phyloP scores from a whole-genome alignment of 2,113 vertebrate genomes.

The Neogobius melanostomus region DNA sequence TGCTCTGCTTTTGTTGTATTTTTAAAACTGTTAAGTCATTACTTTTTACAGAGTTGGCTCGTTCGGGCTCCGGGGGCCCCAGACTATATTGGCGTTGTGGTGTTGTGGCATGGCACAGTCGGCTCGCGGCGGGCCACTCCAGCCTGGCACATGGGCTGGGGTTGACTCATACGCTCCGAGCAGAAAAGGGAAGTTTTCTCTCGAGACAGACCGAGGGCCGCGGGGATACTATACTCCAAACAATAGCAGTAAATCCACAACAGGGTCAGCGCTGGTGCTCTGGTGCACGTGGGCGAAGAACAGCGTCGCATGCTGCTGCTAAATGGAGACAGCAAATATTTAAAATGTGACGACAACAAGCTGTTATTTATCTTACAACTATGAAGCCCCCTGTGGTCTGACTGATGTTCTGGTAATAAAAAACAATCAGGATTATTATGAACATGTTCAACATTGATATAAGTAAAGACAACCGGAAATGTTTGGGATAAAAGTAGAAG shows the following conservation, averaged over 20 bases:
- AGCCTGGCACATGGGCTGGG: constrained; percentile 57
- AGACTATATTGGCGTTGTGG: constrained; percentile 68
- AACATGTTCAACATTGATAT: too few relatives aligned
- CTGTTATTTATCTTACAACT: not conserved
- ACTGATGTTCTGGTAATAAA: too few relatives aligned
- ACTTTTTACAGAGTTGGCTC: constrained; percentile 60
- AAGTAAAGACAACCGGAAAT: too few relatives aligned
- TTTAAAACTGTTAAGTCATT: constrained; percentile 37
- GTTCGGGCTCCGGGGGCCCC: constrained; percentile 51
- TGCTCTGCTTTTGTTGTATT: constrained; percentile 25
- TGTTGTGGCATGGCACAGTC: constrained; percentile 66
- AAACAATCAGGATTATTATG: too few relatives aligned
- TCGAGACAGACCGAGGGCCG: constrained; percentile 42
- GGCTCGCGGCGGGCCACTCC: constrained; percentile 62
- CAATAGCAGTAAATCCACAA: constrained; percentile 45
- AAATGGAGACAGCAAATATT: not conserved
- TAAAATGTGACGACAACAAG: too few relatives aligned
- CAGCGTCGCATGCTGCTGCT: not conserved
- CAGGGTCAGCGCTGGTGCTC: constrained; percentile 16
- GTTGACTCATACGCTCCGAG: constrained; percentile 72
- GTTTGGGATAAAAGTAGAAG: too few relatives aligned
- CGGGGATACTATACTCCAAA: constrained; percentile 47
- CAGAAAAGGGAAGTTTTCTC: constrained; percentile 53
- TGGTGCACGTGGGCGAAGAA: not conserved
- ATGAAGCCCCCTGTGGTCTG: too few relatives aligned